These are phyloP conservation scores for Phylloscopus whistleri DNA, from an alignment of 2,113 vertebrate species.

Conservation along the genomic window DNA sequence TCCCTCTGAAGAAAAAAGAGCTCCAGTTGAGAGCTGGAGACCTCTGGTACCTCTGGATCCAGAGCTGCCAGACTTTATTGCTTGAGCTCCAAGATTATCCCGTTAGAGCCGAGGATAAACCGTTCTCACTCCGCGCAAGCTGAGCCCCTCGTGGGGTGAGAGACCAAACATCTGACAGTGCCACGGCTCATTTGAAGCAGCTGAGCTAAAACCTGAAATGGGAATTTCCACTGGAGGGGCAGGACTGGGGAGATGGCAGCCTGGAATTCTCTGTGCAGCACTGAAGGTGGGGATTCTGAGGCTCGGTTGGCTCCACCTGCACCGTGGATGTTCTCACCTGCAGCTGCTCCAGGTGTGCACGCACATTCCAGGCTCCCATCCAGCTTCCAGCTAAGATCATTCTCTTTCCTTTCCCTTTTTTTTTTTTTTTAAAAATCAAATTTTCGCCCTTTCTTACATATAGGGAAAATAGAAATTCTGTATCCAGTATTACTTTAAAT, in stretches of 20 bases:
- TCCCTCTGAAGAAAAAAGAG: neutral
- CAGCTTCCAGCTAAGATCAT: neutral
- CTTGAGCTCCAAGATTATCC: conserved; percentile 25
- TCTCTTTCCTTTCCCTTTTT: neutral
- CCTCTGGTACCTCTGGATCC: conserved; percentile 29
- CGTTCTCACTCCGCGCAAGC: neutral
- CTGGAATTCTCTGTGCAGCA: neutral
- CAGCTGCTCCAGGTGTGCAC: neutral
- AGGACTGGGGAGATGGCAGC: neutral
- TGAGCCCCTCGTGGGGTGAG: neutral
- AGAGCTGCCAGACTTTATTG: conserved; percentile 1
- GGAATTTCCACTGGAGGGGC: neutral
- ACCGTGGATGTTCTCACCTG: neutral
- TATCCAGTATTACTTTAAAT: neutral
- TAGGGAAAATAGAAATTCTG: neutral
- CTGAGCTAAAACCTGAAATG: neutral
- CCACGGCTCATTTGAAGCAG: neutral
- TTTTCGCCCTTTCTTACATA: neutral
- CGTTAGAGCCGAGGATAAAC: conserved; percentile 6
- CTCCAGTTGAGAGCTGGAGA: conserved; percentile 53
- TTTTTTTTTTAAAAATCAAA: no score
- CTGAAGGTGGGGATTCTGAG: rapidly evolving
- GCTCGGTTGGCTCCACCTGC: neutral
- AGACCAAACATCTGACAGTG: neutral
- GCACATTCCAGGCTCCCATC: neutral